Evolutionary conservation across 2,113 vertebrate species (phyloP).

Genomic region (Oncorhynchus gorbuscha): DNA sequence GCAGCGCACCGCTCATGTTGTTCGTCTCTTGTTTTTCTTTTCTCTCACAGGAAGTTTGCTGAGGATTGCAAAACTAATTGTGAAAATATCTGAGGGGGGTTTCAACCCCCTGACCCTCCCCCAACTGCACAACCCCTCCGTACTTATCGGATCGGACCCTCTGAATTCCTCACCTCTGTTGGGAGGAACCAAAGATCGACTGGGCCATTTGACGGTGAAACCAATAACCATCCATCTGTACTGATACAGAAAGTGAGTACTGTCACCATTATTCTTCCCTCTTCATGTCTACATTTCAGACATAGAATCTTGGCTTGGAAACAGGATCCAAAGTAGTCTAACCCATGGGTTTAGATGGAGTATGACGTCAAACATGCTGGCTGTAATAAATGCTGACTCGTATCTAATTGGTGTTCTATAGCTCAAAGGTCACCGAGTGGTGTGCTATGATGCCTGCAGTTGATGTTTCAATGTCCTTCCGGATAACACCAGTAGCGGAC

Average conservation of each 20-base stretch:
- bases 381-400: neutral
- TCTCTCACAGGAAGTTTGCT: constrained; percentile 49
- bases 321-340: too few species aligned
- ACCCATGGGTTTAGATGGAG: too few species aligned
- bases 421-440: constrained; percentile 3
- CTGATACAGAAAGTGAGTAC: constrained; percentile 47
- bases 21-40: neutral
- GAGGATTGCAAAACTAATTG: constrained; percentile 23
- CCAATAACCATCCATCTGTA: too few species aligned
- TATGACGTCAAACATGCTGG: too few species aligned
- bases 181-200: constrained; percentile 1
- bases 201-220: constrained; percentile 4
- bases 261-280: neutral
- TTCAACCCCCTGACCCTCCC: constrained; percentile 17
- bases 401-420: neutral
- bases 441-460: too few species aligned
- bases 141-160: neutral
- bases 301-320: too few species aligned
- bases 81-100: constrained; percentile 29
- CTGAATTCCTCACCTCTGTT: constrained; percentile 17
- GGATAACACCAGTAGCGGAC: constrained; percentile 30
- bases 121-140: neutral
- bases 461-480: constrained; percentile 20
- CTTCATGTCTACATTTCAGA: too few species aligned
- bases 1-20: neutral